phyloP scores from a whole-genome alignment of 2,888 invertebrate species.

The Sthenelais limicola region DNA sequence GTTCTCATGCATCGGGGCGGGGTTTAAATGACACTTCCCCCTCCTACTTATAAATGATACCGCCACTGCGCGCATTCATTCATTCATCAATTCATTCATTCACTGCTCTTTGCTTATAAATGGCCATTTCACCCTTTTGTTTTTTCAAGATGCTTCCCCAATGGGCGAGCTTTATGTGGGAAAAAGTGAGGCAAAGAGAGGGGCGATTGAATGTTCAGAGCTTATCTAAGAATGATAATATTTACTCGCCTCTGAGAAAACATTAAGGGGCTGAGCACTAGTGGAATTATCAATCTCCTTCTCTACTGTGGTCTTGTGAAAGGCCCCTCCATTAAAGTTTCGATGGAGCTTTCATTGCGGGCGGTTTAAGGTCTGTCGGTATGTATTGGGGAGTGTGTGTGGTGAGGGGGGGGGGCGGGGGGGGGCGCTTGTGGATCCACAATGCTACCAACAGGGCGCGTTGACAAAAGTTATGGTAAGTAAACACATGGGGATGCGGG shows the following conservation, averaged over 20 bases:
- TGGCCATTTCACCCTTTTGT: too few species aligned
- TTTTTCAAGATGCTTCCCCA: constrained; percentile 26
- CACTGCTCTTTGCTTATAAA: too few species aligned
- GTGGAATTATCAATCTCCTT: constrained; percentile 28
- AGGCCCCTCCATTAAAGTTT: constrained; percentile 32
- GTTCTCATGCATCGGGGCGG: too few species aligned
- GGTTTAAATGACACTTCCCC: too few species aligned
- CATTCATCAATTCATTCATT: too few species aligned
- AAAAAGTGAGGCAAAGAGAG: constrained; percentile 18
- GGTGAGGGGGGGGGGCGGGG: constrained; percentile 5
- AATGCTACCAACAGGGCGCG: neutral
- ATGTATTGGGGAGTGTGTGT: too few species aligned
- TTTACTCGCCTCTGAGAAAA: constrained; percentile 33
- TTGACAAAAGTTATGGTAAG: constrained; percentile 32
- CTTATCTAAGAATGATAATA: constrained; percentile 33
- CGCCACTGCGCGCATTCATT: too few species aligned
- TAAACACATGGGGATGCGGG: constrained; percentile 1
- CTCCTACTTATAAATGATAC: too few species aligned
- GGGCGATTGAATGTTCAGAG: constrained; percentile 9
- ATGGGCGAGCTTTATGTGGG: too few species aligned
- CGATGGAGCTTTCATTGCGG: constrained; percentile 5
- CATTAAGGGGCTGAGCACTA: neutral
- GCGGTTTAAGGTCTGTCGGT: constrained; percentile 23
- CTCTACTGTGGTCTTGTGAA: constrained; percentile 1
- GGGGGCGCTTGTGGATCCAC: neutral